Evolutionary conservation across 2,113 vertebrate species (phyloP).

Genomic region (Crotalus helleri): DNA sequence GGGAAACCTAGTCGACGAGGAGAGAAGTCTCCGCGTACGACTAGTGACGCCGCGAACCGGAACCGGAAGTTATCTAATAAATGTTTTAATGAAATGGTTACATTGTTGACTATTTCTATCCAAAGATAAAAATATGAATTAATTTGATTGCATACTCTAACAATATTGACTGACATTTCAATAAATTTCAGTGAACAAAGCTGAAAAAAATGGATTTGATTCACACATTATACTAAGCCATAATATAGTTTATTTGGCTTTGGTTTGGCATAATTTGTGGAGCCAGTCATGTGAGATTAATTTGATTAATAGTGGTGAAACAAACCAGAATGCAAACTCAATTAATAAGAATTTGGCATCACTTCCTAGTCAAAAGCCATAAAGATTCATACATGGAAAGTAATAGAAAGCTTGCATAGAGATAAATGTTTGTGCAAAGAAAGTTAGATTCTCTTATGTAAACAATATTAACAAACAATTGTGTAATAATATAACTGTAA

Average conservation of each 20-base stretch:
- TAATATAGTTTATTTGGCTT: neutral
- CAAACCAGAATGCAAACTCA: neutral
- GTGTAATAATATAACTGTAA: constrained; percentile 26
- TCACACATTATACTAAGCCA: neutral
- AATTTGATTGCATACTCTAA: neutral
- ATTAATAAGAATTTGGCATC: neutral
- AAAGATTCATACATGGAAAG: neutral
- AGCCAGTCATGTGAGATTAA: neutral
- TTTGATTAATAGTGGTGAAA: neutral
- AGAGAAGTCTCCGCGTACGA: no score
- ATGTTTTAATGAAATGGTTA: neutral
- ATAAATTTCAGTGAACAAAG: neutral
- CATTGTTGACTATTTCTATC: neutral
- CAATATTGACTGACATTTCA: neutral
- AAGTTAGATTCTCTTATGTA: neutral
- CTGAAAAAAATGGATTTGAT: neutral
- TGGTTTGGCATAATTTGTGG: neutral
- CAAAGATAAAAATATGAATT: neutral
- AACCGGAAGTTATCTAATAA: neutral
- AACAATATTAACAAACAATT: neutral
- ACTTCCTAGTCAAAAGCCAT: neutral
- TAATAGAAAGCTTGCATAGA: neutral
- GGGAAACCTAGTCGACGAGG: no score
- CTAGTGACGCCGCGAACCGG: no score
- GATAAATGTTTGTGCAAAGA: neutral